These are phyloP conservation scores for Bothrops jararaca DNA, from an alignment of 2,113 vertebrate genomes.

Conservation along the genomic window DNA sequence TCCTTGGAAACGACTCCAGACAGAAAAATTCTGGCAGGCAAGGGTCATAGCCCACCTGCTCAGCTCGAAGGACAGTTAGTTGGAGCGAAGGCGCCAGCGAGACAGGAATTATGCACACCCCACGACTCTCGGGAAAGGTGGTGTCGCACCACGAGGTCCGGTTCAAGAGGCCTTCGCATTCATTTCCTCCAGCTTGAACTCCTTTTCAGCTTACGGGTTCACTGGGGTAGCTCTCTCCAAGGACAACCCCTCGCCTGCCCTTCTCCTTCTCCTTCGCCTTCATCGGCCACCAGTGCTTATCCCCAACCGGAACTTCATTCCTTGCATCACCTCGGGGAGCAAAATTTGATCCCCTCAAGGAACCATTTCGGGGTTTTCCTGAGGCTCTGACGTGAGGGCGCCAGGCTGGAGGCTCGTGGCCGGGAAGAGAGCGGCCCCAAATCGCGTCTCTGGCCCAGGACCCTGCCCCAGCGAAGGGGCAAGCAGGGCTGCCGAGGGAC, in stretches of 20 bases:
- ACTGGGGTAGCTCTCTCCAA: not conserved
- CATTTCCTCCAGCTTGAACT: not conserved
- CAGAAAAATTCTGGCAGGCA: not conserved
- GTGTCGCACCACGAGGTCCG: fast-evolving
- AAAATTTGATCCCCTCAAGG: fast-evolving
- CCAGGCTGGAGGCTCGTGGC: not conserved
- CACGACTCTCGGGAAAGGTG: not conserved
- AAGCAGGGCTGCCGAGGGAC: too few species aligned
- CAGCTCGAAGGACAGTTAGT: not conserved
- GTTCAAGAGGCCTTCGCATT: not conserved
- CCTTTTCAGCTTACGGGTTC: not conserved
- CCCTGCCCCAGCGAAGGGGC: not conserved
- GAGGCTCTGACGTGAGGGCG: not conserved
- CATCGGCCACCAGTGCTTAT: not conserved
- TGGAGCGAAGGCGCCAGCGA: not conserved
- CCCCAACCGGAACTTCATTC: not conserved
- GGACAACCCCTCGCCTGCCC: not conserved
- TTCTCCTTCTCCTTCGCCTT: not conserved
- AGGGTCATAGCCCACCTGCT: not conserved
- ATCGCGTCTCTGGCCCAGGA: not conserved
- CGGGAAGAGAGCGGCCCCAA: not conserved
- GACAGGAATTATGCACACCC: not conserved
- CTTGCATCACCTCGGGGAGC: not conserved
- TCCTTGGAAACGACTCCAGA: not conserved
- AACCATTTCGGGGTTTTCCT: not conserved